Evolutionary conservation across 2,888 invertebrate species (phyloP).

Genomic region (Oxytorus armatus): DNA sequence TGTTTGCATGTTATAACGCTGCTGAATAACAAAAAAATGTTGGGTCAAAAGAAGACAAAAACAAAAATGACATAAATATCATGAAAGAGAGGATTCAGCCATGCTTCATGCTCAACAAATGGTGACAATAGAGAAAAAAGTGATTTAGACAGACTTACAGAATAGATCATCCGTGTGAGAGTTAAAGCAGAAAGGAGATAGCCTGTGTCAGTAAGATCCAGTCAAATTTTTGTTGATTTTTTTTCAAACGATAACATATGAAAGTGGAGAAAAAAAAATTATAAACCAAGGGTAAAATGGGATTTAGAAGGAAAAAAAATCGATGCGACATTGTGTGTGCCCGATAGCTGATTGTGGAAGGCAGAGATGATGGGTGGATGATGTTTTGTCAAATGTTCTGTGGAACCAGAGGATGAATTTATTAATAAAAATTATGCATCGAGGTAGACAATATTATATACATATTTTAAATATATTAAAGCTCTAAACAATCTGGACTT

Average conservation of each 20-base stretch:
- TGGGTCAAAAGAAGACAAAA: neutral
- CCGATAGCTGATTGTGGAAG: conserved; percentile 68
- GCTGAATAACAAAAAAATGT: neutral
- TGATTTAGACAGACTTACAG: conserved; percentile 77
- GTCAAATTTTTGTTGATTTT: conserved; percentile 57
- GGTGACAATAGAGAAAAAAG: conserved; percentile 58
- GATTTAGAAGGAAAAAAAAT: conserved; percentile 38
- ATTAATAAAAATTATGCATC: conserved; percentile 21
- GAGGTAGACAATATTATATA: conserved; percentile 3
- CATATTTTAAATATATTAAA: conserved; percentile 25
- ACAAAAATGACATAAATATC: neutral
- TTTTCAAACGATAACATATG: neutral
- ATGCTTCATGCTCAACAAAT: conserved; percentile 63
- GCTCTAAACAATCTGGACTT: conserved; percentile 42
- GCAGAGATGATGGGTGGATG: conserved; percentile 64
- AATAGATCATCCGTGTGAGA: conserved; percentile 76
- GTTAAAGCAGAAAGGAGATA: conserved; percentile 77
- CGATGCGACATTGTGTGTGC: conserved; percentile 64
- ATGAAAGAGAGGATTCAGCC: conserved; percentile 28
- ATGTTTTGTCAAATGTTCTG: conserved; percentile 35
- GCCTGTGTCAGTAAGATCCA: conserved; percentile 71
- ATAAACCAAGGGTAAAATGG: conserved; percentile 4
- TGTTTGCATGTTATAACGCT: conserved; percentile 18
- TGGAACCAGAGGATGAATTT: conserved; percentile 29
- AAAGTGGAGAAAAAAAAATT: conserved; percentile 6